phyloP scores from a whole-genome alignment of 2,888 invertebrate genomes.

The Steinernema hermaphroditum region DNA sequence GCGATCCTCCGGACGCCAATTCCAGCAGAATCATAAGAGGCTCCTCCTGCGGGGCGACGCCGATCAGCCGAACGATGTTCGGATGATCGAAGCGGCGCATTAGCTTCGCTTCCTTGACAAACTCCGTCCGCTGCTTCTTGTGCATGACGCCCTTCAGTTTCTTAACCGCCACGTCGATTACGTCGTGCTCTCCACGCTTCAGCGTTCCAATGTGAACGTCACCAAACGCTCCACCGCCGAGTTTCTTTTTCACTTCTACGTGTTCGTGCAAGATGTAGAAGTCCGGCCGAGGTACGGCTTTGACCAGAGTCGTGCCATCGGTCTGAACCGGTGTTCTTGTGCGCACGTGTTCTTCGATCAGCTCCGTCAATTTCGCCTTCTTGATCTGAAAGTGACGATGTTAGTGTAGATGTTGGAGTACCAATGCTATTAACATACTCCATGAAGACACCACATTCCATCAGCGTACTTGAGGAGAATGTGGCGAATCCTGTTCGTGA shows the following conservation, averaged over 20 bases:
- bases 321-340: conserved; percentile 39
- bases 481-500: conserved; percentile 32
- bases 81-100: conserved; percentile 32
- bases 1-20: conserved; percentile 43
- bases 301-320: conserved; percentile 35
- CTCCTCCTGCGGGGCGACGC: conserved; percentile 41
- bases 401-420: not conserved
- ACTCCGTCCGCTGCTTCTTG: conserved; percentile 35
- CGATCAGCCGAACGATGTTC: conserved; percentile 39
- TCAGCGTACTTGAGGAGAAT: conserved; percentile 21
- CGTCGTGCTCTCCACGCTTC: conserved; percentile 35
- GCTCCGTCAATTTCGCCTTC: conserved; percentile 35
- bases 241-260: conserved; percentile 34
- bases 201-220: conserved; percentile 35
- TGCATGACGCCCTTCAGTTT: conserved; percentile 33
- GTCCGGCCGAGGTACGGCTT: conserved; percentile 37
- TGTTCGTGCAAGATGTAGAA: conserved; percentile 41
- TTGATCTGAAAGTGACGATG: conserved; percentile 24
- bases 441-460: conserved; percentile 30
- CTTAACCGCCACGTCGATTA: conserved; percentile 38
- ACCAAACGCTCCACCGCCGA: conserved; percentile 41
- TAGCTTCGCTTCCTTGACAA: conserved; percentile 35
- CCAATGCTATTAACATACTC: not conserved
- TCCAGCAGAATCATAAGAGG: conserved; percentile 41
- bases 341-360: conserved; percentile 35